Percentiles rank a stretch among this genome's conserved stretches.
These are phyloP conservation scores for Thumatha senex DNA, from an alignment of 2,888 invertebrate genomes.

Conservation along the genomic window DNA sequence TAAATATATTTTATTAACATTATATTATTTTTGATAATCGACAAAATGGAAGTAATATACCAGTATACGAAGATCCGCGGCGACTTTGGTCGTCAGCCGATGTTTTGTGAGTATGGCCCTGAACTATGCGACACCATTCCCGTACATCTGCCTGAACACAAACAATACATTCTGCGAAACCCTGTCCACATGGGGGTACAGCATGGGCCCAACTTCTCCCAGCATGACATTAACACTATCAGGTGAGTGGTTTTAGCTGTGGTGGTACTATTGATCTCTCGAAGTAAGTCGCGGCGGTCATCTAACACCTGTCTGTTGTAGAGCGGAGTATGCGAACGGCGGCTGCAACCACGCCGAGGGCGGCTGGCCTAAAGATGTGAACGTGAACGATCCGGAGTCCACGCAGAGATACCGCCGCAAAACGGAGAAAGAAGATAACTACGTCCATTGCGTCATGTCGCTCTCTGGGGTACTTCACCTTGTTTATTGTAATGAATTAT, in stretches of 20 bases:
- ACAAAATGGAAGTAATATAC: conserved; percentile 55
- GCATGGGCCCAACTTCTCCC: background rate
- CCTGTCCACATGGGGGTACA: conserved; percentile 71
- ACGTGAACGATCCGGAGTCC: conserved; percentile 85
- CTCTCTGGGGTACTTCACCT: conserved; percentile 59
- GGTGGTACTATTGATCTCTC: too few relatives aligned
- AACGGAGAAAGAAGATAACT: conserved; percentile 85
- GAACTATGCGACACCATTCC: conserved; percentile 62
- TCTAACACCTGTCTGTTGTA: conserved; percentile 34
- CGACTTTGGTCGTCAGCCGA: conserved; percentile 74
- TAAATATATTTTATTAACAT: background rate
- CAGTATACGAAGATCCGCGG: conserved; percentile 68
- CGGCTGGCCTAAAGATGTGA: conserved; percentile 92
- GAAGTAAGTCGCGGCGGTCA: too few relatives aligned
- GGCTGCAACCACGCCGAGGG: conserved; percentile 90
- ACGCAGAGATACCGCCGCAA: conserved; percentile 89
- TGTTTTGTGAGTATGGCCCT: conserved; percentile 72
- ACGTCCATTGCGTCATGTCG: conserved; percentile 83
- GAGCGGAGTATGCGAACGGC: conserved; percentile 80
- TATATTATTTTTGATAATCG: background rate
- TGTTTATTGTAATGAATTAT: background rate
- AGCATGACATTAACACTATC: conserved; percentile 82
- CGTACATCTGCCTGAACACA: conserved; percentile 52
- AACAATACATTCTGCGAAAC: conserved; percentile 74
- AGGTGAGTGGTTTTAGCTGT: conserved; percentile 40